These are phyloP conservation scores for Zaprionus camerounensis DNA, from an alignment of 1,140 invertebrate species.

Conservation along the genomic window DNA sequence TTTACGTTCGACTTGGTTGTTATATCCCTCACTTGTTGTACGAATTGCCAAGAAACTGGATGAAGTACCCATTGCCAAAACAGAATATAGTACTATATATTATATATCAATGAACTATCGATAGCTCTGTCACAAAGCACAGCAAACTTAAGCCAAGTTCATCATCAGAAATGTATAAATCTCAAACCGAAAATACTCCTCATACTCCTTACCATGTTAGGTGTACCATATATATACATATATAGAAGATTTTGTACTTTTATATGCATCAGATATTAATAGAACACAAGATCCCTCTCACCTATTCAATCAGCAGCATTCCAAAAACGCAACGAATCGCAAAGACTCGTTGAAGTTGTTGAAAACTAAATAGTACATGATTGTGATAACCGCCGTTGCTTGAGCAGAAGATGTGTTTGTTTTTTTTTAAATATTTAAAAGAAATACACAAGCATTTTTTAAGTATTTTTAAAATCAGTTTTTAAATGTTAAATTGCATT, in stretches of 20 bases:
- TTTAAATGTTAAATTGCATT: slow-evolving; percentile 77
- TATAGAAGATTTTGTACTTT: slow-evolving; percentile 73
- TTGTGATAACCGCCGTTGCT: slow-evolving; percentile 77
- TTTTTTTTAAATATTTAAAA: slow-evolving; percentile 42
- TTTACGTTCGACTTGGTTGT: slow-evolving; percentile 64
- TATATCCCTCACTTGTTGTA: slow-evolving; percentile 47
- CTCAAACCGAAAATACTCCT: slow-evolving; percentile 12
- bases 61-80: slow-evolving; percentile 67
- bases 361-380: slow-evolving; percentile 64
- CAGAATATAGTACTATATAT: slow-evolving; percentile 22
- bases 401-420: slow-evolving; percentile 69
- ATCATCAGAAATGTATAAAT: slow-evolving; percentile 25
- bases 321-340: slow-evolving; percentile 41
- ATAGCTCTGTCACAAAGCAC: slow-evolving; percentile 12
- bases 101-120: background rate
- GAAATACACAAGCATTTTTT: slow-evolving; percentile 37
- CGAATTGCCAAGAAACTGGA: slow-evolving; percentile 49
- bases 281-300: slow-evolving; percentile 14
- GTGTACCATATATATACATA: background rate
- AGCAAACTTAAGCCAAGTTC: slow-evolving; percentile 32
- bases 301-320: slow-evolving; percentile 51
- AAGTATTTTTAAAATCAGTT: slow-evolving; percentile 61
- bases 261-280: slow-evolving; percentile 41
- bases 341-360: slow-evolving; percentile 39
- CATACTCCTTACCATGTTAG: slow-evolving; percentile 4